These are phyloP conservation scores for Menidia menidia DNA, from an alignment of 2,797 vertebrate species.

Conservation along the genomic window DNA sequence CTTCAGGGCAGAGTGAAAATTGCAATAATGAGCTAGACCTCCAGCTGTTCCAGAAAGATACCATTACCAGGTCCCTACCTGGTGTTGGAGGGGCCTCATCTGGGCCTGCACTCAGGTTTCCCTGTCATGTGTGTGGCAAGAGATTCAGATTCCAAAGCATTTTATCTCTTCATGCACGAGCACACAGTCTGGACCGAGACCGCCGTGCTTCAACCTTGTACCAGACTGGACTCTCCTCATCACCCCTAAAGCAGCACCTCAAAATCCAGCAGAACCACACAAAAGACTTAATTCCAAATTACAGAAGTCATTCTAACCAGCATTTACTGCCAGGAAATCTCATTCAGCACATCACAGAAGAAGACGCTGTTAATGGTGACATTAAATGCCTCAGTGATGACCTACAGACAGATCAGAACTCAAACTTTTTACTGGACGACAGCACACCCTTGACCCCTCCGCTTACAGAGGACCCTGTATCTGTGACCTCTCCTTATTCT, in stretches of 20 bases:
- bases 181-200: slow-evolving; percentile 86
- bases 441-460: slow-evolving; percentile 78
- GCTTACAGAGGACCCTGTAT: slow-evolving; percentile 76
- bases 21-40: slow-evolving; percentile 87
- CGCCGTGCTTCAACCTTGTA: slow-evolving; percentile 81
- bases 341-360: slow-evolving; percentile 80
- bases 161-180: slow-evolving; percentile 91
- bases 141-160: slow-evolving; percentile 95
- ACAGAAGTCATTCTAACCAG: slow-evolving; percentile 64
- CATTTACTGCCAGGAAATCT: slow-evolving; percentile 68
- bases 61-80: slow-evolving; percentile 64
- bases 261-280: slow-evolving; percentile 81
- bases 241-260: slow-evolving; percentile 75
- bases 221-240: slow-evolving; percentile 65
- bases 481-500: slow-evolving; percentile 75
- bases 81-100: slow-evolving; percentile 63
- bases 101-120: slow-evolving; percentile 83
- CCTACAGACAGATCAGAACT: slow-evolving; percentile 65
- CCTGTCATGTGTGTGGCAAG: slow-evolving; percentile 92
- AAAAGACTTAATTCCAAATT: slow-evolving; percentile 68
- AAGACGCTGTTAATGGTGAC: slow-evolving; percentile 71
- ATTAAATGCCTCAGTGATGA: slow-evolving; percentile 75
- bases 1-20: slow-evolving; percentile 80
- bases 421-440: slow-evolving; percentile 73
- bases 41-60: slow-evolving; percentile 88